Base-by-base conservation (phyloP, 2,113 vertebrate genomes). In the Oncorhynchus clarkii region DNA sequence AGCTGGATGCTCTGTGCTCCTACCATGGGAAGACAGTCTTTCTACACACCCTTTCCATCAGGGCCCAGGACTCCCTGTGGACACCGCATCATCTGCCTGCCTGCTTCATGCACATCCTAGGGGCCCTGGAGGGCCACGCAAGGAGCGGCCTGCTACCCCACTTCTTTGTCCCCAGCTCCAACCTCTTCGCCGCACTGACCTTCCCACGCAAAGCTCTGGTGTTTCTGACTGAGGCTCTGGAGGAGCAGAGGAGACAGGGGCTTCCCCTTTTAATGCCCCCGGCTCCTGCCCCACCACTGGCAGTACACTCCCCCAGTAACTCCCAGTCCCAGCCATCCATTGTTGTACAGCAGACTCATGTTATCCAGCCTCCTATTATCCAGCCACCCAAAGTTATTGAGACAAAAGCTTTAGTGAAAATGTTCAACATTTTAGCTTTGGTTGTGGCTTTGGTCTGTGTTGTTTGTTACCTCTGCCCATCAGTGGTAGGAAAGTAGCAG, bases 11-110 rank as follows among this genome's bases (percentile, higher is more conserved):
- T 5, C 85, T 93, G 49, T 91, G 84, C 72, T 89, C 89, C 1
- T 92, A 92, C 72, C 91, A 92, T 14, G 86, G 82, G 13, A 91
- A 91, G 83, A 93, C 90, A 0, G 70, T 75, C 66, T 92, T 92
- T 86, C 86, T 94, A 71, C 89, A 91, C 79, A 82, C 76, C 0
- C 82, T 93, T 3, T 86, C 81, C 62, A 34, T n/a, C 13, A 85
- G 86, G 78, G 84, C 39, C 27, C 26, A 73, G 0, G 87, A 92
- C 27, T 65, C 86, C 2, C 20, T 71, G 3, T 91, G 93, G 91
- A n/a, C 69, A 2, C 76, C 18, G n/a, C 75, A 27, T 0, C 13
- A 86, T 9, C 82, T 91, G 16, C 73, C 87, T 0, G 0, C 12
- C 76, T 90, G 90, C 74, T 92, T 94, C 64, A 69, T 92, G 78